phyloP scores from a whole-genome alignment of 1,140 invertebrate species.

The Drosophila ananassae region DNA sequence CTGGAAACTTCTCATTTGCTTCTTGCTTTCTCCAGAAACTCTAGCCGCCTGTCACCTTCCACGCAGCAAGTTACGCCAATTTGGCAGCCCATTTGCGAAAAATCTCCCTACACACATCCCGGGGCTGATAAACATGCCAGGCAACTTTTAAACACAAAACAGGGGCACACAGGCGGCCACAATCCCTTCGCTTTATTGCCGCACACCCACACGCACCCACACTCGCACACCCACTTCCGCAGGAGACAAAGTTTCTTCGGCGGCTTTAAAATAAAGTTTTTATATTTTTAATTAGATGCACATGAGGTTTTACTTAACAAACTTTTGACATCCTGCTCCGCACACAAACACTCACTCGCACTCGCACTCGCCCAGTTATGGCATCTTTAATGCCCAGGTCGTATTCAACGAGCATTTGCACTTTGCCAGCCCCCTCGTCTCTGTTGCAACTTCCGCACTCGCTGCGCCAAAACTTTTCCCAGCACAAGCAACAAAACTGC shows the following conservation, averaged over 20 bases:
- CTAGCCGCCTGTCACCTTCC: conserved; percentile 25
- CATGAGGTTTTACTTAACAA: conserved; percentile 80
- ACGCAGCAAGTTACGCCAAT: conserved; percentile 69
- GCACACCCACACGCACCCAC: conserved; percentile 9
- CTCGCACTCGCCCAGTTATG: conserved; percentile 54
- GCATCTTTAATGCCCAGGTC: conserved; percentile 70
- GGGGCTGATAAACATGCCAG: conserved; percentile 74
- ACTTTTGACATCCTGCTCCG: conserved; percentile 63
- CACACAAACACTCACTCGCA: conserved; percentile 8
- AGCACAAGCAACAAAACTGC: conserved; percentile 17
- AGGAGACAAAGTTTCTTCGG: conserved; percentile 78
- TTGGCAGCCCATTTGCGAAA: conserved; percentile 74
- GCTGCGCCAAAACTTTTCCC: conserved; percentile 72
- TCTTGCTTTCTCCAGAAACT: not conserved
- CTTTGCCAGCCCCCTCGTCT: conserved; percentile 29
- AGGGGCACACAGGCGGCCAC: conserved; percentile 48
- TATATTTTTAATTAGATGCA: conserved; percentile 83
- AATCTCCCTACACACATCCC: conserved; percentile 52
- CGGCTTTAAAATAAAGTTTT: conserved; percentile 81
- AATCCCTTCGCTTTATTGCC: conserved; percentile 50
- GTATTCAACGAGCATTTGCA: conserved; percentile 59
- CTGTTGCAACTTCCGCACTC: conserved; percentile 64
- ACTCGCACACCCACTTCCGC: conserved; percentile 52
- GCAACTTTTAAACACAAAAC: conserved; percentile 64
- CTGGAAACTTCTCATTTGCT: conserved; percentile 19